Percentiles rank a stretch among this genome's conserved stretches.
phyloP scores from a whole-genome alignment of 2,113 vertebrate genomes.

The Oreotrochilus melanogaster region DNA sequence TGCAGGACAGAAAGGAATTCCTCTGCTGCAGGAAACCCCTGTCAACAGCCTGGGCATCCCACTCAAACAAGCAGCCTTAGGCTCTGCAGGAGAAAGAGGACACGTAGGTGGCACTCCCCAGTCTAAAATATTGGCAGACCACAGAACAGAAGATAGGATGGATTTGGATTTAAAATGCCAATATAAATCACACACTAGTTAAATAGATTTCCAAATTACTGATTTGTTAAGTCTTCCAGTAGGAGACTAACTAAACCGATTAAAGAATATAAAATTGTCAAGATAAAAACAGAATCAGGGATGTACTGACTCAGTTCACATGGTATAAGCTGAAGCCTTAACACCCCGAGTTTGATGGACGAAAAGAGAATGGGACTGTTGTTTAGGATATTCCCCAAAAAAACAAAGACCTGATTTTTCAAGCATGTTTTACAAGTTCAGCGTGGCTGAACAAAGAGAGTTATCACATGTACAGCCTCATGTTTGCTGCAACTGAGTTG shows the following conservation, averaged over 20 bases:
- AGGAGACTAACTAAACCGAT: not conserved
- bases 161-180: not conserved
- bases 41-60: not conserved
- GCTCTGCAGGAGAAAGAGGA: not conserved
- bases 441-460: slow-evolving; percentile 3
- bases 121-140: not conserved
- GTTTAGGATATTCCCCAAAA: not conserved
- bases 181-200: not conserved
- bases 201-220: not conserved
- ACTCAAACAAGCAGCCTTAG: not conserved
- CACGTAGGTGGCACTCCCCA: not conserved
- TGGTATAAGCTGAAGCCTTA: not conserved
- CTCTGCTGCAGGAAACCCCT: not conserved
- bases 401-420: slow-evolving; percentile 28
- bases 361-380: not conserved
- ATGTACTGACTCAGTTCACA: slow-evolving; percentile 1
- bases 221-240: not conserved
- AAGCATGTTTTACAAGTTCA: slow-evolving; percentile 31
- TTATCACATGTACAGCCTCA: slow-evolving; percentile 38
- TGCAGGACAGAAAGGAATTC: not conserved
- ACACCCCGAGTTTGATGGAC: not conserved
- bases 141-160: not conserved
- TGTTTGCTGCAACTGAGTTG: not conserved
- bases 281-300: not conserved
- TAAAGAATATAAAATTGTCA: not conserved